phyloP scores from a whole-genome alignment of 1,140 invertebrate genomes.

The Wiebesia pumilae region DNA sequence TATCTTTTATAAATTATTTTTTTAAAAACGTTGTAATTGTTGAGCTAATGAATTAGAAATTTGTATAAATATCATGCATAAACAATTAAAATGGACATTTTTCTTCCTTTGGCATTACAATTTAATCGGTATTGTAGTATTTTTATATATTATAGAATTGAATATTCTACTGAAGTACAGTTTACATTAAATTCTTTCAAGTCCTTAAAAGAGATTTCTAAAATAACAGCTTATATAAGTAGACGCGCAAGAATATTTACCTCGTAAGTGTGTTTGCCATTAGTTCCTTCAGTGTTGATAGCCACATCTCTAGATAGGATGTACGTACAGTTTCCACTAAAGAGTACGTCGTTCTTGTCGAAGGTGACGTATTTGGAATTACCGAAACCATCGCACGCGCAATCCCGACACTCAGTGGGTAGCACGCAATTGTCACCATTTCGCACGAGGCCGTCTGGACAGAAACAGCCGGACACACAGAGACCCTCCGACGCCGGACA shows the following conservation, averaged over 20 bases:
- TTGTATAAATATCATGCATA: no score
- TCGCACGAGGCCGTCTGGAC: conserved; percentile 84
- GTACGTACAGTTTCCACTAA: conserved; percentile 87
- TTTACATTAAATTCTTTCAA: no score
- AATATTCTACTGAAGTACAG: no score
- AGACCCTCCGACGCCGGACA: conserved; percentile 79
- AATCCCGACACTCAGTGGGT: conserved; percentile 84
- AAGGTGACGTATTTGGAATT: conserved; percentile 84
- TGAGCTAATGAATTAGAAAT: no score
- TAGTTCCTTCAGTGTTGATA: conserved; percentile 53
- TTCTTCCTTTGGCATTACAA: no score
- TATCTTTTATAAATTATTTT: no score
- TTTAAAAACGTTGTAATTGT: no score
- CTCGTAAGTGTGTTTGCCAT: conserved; percentile 80
- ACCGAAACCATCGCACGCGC: conserved; percentile 83
- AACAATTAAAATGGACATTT: no score
- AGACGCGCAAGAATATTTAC: conserved; percentile 58
- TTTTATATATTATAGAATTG: no score
- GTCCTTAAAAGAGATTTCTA: no score
- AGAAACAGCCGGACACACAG: conserved; percentile 90
- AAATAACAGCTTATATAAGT: no score
- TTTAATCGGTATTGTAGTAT: no score
- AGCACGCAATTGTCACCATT: conserved; percentile 82
- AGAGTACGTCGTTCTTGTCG: conserved; percentile 82
- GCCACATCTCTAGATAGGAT: conserved; percentile 80